Evolutionary conservation across 2,797 vertebrate species (phyloP).

Genomic region (Chaetodon trifasciatus): DNA sequence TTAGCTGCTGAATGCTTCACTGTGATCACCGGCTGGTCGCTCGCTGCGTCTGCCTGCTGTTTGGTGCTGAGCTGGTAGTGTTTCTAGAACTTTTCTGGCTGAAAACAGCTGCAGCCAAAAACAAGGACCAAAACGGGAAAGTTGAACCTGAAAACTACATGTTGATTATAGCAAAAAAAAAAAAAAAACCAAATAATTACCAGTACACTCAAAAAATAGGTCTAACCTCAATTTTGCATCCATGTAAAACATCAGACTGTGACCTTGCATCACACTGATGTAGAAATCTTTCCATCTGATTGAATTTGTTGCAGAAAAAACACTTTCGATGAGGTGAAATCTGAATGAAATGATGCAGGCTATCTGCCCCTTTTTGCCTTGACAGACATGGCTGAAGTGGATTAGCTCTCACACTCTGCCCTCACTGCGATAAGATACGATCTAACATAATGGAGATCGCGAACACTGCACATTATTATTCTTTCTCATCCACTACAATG

Average conservation of each 20-base stretch:
- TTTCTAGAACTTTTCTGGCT: not conserved
- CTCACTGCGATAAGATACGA: slow-evolving; percentile 69
- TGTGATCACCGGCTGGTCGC: not conserved
- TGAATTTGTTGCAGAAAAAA: slow-evolving; percentile 32
- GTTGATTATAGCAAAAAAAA: too few relatives aligned
- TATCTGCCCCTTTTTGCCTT: slow-evolving; percentile 34
- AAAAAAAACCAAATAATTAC: too few relatives aligned
- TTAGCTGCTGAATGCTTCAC: not conserved
- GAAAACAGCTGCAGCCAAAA: too few relatives aligned
- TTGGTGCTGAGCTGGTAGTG: not conserved
- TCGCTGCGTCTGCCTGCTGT: not conserved
- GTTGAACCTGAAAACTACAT: too few relatives aligned
- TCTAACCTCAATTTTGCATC: not conserved
- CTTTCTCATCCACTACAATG: slow-evolving; percentile 73
- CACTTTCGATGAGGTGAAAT: slow-evolving; percentile 14
- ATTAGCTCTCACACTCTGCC: slow-evolving; percentile 66
- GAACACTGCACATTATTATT: slow-evolving; percentile 79
- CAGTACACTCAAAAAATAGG: not conserved
- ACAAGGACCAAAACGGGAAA: too few relatives aligned
- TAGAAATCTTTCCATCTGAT: not conserved
- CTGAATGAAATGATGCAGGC: slow-evolving; percentile 43
- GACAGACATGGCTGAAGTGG: slow-evolving; percentile 66
- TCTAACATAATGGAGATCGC: slow-evolving; percentile 70
- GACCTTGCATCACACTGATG: rapidly evolving
- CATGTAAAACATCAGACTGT: not conserved